phyloP scores from a whole-genome alignment of 2,113 vertebrate species.

The Vicugna pacos region DNA sequence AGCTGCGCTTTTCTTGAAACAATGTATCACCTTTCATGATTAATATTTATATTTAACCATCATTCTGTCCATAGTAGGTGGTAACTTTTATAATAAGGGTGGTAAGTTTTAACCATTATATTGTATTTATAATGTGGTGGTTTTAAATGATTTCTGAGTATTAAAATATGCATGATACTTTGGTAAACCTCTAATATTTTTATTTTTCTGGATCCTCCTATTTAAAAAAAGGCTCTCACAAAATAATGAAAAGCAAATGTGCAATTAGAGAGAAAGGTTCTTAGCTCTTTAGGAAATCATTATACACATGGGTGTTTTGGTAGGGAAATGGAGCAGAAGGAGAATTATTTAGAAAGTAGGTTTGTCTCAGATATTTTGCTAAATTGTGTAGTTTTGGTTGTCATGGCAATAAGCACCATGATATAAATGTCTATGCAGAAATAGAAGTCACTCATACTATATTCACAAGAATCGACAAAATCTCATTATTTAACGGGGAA shows the following conservation, averaged over 20 bases:
- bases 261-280: slow-evolving; percentile 19
- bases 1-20: not conserved
- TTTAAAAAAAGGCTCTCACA: not conserved
- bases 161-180: not conserved
- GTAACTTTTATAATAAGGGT: not conserved
- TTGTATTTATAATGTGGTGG: not conserved
- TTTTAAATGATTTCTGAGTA: not conserved
- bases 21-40: not conserved
- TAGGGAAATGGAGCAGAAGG: slow-evolving; percentile 59
- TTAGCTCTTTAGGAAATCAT: slow-evolving; percentile 71
- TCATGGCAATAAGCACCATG: slow-evolving; percentile 74
- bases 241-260: slow-evolving; percentile 53
- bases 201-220: not conserved
- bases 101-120: not conserved
- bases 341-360: slow-evolving; percentile 74
- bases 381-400: slow-evolving; percentile 74
- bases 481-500: slow-evolving; percentile 66
- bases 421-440: slow-evolving; percentile 74
- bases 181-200: not conserved
- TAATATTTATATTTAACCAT: not conserved
- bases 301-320: slow-evolving; percentile 52
- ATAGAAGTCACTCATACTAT: slow-evolving; percentile 75
- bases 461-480: slow-evolving; percentile 70
- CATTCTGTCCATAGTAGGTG: not conserved
- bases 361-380: slow-evolving; percentile 72